Base-by-base conservation (phyloP, 2,797 vertebrate genomes). In the Siniperca scherzeri region DNA sequence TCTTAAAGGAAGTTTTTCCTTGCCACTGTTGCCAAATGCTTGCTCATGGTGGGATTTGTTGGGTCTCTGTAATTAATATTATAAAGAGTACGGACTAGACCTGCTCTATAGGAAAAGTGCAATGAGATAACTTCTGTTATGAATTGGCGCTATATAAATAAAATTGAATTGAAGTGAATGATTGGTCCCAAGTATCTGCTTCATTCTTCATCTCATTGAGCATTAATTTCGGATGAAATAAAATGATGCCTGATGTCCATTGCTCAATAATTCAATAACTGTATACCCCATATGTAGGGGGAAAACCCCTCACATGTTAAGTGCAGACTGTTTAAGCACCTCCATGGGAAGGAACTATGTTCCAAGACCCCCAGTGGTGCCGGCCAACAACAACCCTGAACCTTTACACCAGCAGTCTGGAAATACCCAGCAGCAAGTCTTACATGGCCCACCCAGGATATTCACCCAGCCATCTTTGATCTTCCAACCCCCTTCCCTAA, bases 381-480 rank as follows among this genome's bases (percentile, higher is more conserved):
- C 7, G 8, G 21, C 56, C 68, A 64, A 64, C 59, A 74, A 71
- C 56, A 67, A n/a, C 22, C 42, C 17, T 22, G 33, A 78, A 21
- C 75, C 14, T 74, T 59, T 44, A 9, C 60, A 25, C 30, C 19
- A 14, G 33, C 22, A 6, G 67, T 66, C 61, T 67, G 36, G 57
- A 86, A 73, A 81, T 48, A 69, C 66, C 85, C 81, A 33, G 61
- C 70, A 82, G 84, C 80, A 27, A 62, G 17, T 60, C 64, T 48
- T 36, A 19, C 53, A 33, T 50, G 33, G 22, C 13, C 73, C 70
- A 62, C 76, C 48, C 59, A 74, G 48, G 66, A 74, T 48, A 16
- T 50, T 25, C 70, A 30, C 22, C 8, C 30, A 22, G 33, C 44
- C 36, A 66, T 80, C 60, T 88, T 89, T 90, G 87, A 90, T 88